Base-by-base conservation (phyloP, 2,888 invertebrate genomes). In the Lamproptera curius region DNA sequence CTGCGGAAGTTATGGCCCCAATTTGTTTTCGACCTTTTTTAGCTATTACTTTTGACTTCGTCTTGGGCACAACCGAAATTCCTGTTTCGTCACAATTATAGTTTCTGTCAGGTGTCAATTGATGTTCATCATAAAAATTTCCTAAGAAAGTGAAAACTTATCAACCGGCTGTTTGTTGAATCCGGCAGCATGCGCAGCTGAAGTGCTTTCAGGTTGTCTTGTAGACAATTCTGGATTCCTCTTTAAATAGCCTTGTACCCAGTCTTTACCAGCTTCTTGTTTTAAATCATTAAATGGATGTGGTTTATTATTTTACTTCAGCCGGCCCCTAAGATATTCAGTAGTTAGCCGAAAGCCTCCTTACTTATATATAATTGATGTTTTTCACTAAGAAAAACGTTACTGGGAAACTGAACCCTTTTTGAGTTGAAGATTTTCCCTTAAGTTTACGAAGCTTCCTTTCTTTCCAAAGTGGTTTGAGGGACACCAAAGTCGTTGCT, bases 151-250 rank as follows among this genome's bases (percentile, higher is more conserved):
- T n/a, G n/a, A n/a, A n/a, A n/a, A 66, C 52, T 13, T 23, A 35
- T 14, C 46, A 56, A 44, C 57, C 56, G 54, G 52, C 15, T 53
- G 50, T 59, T 58, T 63, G 41, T 70, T 67, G 36, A 72, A 73
- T 1, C 65, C 67, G 37, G 53, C 52, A 36, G 68, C 69, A 38
- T 70, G 46, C 2, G 65, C 66, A 34, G 62, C 58, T 35, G 64
- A 58, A 51, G 57, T 62, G 20, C 20, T 47, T 51, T 58, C 55
- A 11, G 57, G 56, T 26, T 56, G 38, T 34, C 57, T 42, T 14
- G 57, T 49, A 5, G 56, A 58, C 20, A 58, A 40, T 38, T 56
- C 49, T 9, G 53, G 55, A 13, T 58, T 48, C 8, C 54, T 43
- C 6, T 52, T 59, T 15, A 67, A 45, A 55, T 67, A 70, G 5